These are phyloP conservation scores for Cassiopea xamachana DNA, from an alignment of 30 jellyfish, hydroid and myxozoan genomes.

Conservation along the genomic window DNA sequence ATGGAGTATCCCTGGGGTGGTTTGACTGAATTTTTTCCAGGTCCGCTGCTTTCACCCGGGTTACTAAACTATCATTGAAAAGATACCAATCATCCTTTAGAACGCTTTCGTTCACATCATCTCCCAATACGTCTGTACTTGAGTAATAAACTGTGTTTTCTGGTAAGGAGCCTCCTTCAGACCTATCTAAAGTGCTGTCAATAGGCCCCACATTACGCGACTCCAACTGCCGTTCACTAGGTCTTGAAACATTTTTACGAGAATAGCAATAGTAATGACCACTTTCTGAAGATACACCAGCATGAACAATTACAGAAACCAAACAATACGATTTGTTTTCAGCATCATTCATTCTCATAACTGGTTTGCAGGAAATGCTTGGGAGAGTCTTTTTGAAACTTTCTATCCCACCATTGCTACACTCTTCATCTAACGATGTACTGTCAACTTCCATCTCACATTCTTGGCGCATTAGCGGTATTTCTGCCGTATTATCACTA, in stretches of 20 bases:
- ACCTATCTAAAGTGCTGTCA: no score
- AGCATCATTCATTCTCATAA: conserved; percentile 11
- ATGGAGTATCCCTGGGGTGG: conserved; percentile 93
- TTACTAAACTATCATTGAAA: conserved; percentile 76
- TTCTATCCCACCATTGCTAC: neutral
- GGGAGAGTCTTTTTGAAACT: neutral
- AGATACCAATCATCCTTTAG: conserved; percentile 65
- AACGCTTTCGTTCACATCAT: neutral
- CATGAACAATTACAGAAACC: conserved; percentile 81
- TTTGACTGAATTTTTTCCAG: conserved; percentile 42
- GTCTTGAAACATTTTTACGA: conserved; percentile 2
- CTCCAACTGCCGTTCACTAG: neutral
- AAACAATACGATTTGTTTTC: conserved; percentile 40
- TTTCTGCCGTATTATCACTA: neutral
- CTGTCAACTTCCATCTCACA: conserved; percentile 6
- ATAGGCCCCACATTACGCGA: neutral
- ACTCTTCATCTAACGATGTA: neutral
- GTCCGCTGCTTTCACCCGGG: conserved; percentile 37
- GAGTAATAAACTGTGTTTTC: neutral
- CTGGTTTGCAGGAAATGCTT: conserved; percentile 18
- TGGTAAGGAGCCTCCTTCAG: no score
- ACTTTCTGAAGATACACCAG: conserved; percentile 90
- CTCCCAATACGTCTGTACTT: neutral
- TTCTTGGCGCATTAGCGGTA: neutral
- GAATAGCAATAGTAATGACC: conserved; percentile 90